Conservation (phyloP, 2,888 invertebrate genomes). For the Sinohyriopsis cumingii region DNA sequence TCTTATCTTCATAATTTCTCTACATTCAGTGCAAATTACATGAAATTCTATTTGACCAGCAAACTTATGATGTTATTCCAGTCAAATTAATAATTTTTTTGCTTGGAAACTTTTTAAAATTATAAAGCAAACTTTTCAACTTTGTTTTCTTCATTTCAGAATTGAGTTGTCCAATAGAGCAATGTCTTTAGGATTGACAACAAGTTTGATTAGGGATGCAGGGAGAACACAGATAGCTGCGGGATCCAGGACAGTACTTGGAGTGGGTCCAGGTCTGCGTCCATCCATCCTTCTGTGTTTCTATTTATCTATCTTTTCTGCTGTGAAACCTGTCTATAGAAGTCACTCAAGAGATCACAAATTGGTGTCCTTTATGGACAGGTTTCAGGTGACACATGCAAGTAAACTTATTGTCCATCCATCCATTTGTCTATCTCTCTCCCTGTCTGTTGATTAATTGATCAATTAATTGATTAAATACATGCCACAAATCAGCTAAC, state of each 20-base stretch:
- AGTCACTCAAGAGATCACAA: too few species aligned
- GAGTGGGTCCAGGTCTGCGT: conserved; percentile 85
- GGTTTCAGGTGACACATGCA: too few species aligned
- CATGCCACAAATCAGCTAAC: too few species aligned
- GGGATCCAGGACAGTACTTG: conserved; percentile 91
- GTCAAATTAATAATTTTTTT: neutral
- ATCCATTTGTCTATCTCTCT: too few species aligned
- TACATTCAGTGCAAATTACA: neutral
- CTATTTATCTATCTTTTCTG: too few species aligned
- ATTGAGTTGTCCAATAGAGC: conserved; percentile 82
- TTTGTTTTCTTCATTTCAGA: conserved; percentile 45
- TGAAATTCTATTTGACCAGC: neutral
- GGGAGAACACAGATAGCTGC: conserved; percentile 93
- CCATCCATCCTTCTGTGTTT: too few species aligned
- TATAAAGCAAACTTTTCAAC: neutral
- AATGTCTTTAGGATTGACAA: conserved; percentile 80
- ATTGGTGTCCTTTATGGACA: too few species aligned
- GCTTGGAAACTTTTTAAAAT: neutral
- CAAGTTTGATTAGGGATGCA: conserved; percentile 86
- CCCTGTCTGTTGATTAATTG: too few species aligned
- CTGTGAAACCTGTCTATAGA: too few species aligned
- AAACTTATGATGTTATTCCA: neutral
- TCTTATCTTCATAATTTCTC: neutral
- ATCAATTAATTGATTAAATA: too few species aligned
- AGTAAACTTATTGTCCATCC: too few species aligned